phyloP scores from a whole-genome alignment of 2,888 invertebrate species.

The Muscina levida region DNA sequence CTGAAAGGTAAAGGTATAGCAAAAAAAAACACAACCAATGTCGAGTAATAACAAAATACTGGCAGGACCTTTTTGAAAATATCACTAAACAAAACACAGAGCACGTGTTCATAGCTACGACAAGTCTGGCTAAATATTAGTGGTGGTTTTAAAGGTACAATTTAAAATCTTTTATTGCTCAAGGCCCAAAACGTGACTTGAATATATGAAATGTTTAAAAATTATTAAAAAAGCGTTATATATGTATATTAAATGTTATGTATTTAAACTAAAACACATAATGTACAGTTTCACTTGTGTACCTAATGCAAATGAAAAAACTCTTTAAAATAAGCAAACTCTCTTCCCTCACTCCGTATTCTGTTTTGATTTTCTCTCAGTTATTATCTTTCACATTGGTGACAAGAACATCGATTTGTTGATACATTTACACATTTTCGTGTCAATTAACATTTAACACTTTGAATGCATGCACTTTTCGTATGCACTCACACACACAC shows the following conservation, averaged over 20 bases:
- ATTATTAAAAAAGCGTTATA: too few relatives aligned
- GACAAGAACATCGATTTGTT: constrained; percentile 20
- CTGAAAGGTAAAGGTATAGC: constrained; percentile 41
- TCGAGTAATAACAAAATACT: constrained; percentile 1
- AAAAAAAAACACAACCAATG: neutral
- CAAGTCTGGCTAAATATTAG: neutral
- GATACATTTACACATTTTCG: constrained; percentile 14
- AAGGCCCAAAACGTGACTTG: constrained; percentile 23
- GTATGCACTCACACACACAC: neutral
- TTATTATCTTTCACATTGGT: too few relatives aligned
- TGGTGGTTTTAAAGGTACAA: neutral
- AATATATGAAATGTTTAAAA: too few relatives aligned
- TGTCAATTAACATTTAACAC: constrained; percentile 35
- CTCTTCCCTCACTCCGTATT: too few relatives aligned
- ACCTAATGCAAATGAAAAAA: too few relatives aligned
- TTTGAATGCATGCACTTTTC: neutral
- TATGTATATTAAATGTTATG: too few relatives aligned
- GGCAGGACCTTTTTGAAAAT: neutral
- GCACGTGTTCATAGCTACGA: constrained; percentile 29
- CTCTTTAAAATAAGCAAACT: too few relatives aligned
- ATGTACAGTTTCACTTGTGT: too few relatives aligned
- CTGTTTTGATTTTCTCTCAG: too few relatives aligned
- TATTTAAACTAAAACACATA: too few relatives aligned
- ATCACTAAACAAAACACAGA: neutral
- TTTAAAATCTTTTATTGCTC: constrained; percentile 4